Evolutionary conservation across 2,113 vertebrate genomes (phyloP).

Genomic region (Gadus macrocephalus): DNA sequence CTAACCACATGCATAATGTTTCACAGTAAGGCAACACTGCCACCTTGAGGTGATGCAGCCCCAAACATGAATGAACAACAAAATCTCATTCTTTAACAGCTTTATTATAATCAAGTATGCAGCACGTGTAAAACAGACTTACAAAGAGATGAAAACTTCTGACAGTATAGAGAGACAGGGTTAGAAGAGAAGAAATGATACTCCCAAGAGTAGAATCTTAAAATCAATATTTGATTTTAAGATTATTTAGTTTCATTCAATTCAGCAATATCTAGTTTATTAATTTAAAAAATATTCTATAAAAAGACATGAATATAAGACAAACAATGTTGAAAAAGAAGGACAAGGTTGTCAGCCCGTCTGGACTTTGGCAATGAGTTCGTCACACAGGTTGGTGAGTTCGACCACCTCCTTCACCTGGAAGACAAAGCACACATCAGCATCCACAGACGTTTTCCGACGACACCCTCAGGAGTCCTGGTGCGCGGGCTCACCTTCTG

Average conservation of each 20-base stretch:
- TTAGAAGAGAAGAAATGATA: too few relatives aligned
- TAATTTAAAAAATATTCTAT: conserved; percentile 3
- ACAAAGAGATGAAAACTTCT: not conserved
- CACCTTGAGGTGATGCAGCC: conserved; percentile 35
- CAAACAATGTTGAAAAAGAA: conserved; percentile 27
- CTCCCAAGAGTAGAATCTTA: not conserved
- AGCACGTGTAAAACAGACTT: conserved; percentile 15
- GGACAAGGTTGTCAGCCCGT: conserved; percentile 56
- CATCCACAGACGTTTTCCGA: not conserved
- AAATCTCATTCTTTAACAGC: conserved; percentile 8
- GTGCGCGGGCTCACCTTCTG: conserved; percentile 76
- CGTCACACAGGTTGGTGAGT: conserved; percentile 84
- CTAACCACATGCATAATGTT: too few relatives aligned
- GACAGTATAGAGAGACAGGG: too few relatives aligned
- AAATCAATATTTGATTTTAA: too few relatives aligned
- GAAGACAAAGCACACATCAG: not conserved
- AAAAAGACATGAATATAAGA: conserved; percentile 14
- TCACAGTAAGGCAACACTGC: conserved; percentile 15
- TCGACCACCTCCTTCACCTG: conserved; percentile 81
- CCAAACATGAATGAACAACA: not conserved
- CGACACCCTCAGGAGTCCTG: not conserved
- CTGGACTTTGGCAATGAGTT: conserved; percentile 74
- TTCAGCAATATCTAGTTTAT: too few relatives aligned
- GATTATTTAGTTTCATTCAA: too few relatives aligned
- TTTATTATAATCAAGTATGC: conserved; percentile 45